phyloP scores from a whole-genome alignment of 2,113 vertebrate genomes.

The Calypte anna region DNA sequence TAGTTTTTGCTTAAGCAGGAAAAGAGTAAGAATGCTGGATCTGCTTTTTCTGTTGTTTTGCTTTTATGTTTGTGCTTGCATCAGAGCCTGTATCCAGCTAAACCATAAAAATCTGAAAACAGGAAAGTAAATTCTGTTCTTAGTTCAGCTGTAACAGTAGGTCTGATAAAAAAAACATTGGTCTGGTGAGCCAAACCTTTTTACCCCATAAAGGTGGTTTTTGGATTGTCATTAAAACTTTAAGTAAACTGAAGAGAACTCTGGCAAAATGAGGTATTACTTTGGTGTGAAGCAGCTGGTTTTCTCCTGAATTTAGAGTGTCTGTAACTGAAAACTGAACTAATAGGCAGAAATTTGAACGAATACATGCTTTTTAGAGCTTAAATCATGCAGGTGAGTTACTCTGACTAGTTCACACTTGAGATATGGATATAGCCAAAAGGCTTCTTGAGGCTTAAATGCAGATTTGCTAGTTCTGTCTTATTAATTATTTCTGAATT shows the following conservation, averaged over 20 bases:
- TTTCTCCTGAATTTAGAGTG: neutral
- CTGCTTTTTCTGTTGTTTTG: neutral
- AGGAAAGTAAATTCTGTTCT: neutral
- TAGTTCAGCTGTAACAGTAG: neutral
- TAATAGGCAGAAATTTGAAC: too few species aligned
- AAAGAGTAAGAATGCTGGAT: neutral
- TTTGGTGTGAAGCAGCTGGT: neutral
- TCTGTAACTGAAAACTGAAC: neutral
- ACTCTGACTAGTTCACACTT: neutral
- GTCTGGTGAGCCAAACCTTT: neutral
- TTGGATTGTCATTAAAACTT: neutral
- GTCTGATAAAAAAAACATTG: neutral
- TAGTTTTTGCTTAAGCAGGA: neutral
- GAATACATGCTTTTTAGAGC: neutral
- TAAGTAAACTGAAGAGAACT: neutral
- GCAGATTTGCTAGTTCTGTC: neutral
- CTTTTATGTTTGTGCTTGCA: neutral
- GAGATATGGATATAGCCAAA: neutral
- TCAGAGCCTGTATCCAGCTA: neutral
- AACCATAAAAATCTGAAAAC: neutral
- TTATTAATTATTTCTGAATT: neutral
- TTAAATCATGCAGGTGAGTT: neutral
- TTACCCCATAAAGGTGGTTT: fast-evolving
- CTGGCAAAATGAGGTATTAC: neutral
- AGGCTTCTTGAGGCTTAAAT: neutral